These are phyloP conservation scores for Tauraco erythrolophus DNA, from an alignment of 2,113 vertebrate species.

Conservation along the genomic window DNA sequence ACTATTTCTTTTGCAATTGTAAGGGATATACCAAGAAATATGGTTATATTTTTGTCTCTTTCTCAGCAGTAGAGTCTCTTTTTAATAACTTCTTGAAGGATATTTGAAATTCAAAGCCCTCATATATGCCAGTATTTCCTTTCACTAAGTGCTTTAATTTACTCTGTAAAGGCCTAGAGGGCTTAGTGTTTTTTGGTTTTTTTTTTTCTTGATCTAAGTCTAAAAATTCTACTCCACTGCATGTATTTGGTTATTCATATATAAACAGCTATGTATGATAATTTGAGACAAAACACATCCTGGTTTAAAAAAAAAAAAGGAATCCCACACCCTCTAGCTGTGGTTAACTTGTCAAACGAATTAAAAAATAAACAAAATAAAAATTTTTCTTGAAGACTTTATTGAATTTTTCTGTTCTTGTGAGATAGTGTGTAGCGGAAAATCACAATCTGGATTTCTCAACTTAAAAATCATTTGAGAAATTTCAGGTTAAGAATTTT, in stretches of 20 bases:
- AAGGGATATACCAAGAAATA: neutral
- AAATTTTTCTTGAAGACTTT: neutral
- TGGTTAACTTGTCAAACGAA: neutral
- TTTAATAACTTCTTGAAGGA: slow-evolving; percentile 47
- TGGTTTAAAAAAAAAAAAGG: neutral
- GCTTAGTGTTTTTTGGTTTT: neutral
- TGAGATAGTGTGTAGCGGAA: neutral
- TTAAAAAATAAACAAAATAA: neutral
- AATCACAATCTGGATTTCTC: neutral
- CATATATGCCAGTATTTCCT: slow-evolving; percentile 25
- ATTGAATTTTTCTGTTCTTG: neutral
- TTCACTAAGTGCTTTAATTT: slow-evolving; percentile 64
- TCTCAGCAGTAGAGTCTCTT: neutral
- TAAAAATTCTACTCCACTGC: slow-evolving; percentile 4
- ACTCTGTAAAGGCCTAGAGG: slow-evolving; percentile 20
- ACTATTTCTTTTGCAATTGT: slow-evolving; percentile 5
- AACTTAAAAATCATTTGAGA: neutral
- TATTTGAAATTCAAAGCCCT: slow-evolving; percentile 55
- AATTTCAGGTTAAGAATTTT: neutral
- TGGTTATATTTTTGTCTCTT: slow-evolving; percentile 14
- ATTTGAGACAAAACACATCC: neutral
- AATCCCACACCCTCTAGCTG: neutral
- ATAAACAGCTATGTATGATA: neutral
- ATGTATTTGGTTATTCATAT: slow-evolving; percentile 21
- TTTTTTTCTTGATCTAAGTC: neutral